Evolutionary conservation across 2,797 vertebrate species (phyloP), one percentile per base, ranked within the genome.

Genomic region (Anguilla megastoma): DNA sequence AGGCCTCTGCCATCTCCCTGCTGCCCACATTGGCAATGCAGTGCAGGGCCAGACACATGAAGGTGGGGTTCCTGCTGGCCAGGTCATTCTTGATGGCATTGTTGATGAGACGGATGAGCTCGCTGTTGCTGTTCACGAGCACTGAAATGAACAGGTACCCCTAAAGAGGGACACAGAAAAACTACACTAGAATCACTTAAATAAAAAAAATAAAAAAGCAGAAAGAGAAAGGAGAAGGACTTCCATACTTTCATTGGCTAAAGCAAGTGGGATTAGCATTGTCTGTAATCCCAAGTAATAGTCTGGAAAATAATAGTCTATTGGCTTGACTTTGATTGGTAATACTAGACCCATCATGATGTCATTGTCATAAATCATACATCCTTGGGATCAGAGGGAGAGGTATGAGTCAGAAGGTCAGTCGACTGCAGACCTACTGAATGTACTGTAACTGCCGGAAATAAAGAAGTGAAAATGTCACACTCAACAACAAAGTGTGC

Each of bases 91-190:
- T 98, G 93, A 98, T 98, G 89, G 97, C 98, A 0, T 98, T 98
- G 93, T 98, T 98, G 92, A 98, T 98, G 90, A 98, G 95, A 82
- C 97, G 96, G 89, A 98, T 98, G 86, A 98, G 94, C 93, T 98
- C 97, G 0, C 97, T 98, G 94, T 98, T 98, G 85, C 97, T 98
- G 95, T 98, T 98, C 83, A 98, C 97, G 94, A 98, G 94, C 79
- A 98, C 98, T 0, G 98, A 98, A 92, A 98, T 98, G 92, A 98
- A 98, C 89, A 98, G 94, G 94, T 98, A 98, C 9, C 98, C 98
- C 97, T 98, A 89, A 5, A 58, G 41, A 85, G n/a, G n/a, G 33
- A 80, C 66, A 74, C 24, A 12, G 48, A 24, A 36, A 41, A 74
- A 66, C 63, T 66, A 56, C n/a, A 7, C 24, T 41, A 84, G 27